These are phyloP conservation scores for Zaprionus lineosus DNA, from an alignment of 2,888 invertebrate species.

Conservation along the genomic window DNA sequence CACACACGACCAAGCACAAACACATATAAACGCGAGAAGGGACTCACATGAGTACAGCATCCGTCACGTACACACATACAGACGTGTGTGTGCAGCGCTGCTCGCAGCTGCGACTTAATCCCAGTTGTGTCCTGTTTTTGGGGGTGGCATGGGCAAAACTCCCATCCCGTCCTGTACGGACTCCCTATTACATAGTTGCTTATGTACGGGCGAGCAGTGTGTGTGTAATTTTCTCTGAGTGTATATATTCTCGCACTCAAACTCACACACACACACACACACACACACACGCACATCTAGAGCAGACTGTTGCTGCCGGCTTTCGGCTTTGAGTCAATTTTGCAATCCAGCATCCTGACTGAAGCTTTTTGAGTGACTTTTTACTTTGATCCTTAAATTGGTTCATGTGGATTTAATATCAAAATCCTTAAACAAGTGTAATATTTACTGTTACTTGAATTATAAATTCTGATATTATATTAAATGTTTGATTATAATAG, in stretches of 20 bases:
- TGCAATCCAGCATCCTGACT: background rate
- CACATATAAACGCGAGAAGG: slow-evolving; percentile 11
- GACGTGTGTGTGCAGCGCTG: slow-evolving; percentile 36
- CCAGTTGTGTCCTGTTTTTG: slow-evolving; percentile 67
- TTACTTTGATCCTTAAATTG: background rate
- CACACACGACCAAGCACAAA: slow-evolving; percentile 28
- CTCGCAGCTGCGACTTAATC: slow-evolving; percentile 67
- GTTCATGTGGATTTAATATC: too few species aligned
- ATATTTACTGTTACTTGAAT: too few species aligned
- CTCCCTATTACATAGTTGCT: slow-evolving; percentile 66
- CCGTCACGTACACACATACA: slow-evolving; percentile 19
- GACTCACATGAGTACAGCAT: slow-evolving; percentile 24
- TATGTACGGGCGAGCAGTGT: slow-evolving; percentile 43
- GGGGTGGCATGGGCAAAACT: slow-evolving; percentile 57
- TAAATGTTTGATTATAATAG: too few species aligned
- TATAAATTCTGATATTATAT: too few species aligned
- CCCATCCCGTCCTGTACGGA: slow-evolving; percentile 11
- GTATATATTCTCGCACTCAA: slow-evolving; percentile 3
- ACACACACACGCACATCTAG: slow-evolving; percentile 12
- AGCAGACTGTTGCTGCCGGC: slow-evolving; percentile 77
- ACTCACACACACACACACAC: slow-evolving; percentile 17
- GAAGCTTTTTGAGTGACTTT: slow-evolving; percentile 55
- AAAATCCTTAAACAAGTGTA: too few species aligned
- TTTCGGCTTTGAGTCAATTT: slow-evolving; percentile 51
- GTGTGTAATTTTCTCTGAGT: background rate